Evolutionary conservation across 1,140 invertebrate genomes (phyloP).

Genomic region (Drosophila leontia): DNA sequence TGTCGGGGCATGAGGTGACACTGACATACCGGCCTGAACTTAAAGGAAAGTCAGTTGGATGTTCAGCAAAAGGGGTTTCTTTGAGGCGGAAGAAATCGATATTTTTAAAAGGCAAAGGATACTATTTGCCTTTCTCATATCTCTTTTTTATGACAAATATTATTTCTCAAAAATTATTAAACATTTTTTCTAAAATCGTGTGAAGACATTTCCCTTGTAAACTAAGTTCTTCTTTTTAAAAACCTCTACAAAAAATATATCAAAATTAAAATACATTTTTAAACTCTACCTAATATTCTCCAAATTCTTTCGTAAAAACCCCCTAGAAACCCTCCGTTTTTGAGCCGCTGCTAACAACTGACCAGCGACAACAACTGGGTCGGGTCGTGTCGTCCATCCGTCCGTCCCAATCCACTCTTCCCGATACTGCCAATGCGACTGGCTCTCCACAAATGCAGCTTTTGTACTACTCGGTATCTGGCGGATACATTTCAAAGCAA

Average conservation of each 20-base stretch:
- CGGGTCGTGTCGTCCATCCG: not conserved
- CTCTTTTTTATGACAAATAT: no score
- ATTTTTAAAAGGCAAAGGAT: no score
- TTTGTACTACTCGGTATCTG: constrained; percentile 63
- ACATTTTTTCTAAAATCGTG: no score
- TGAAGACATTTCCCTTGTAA: no score
- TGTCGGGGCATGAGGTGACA: constrained; percentile 49
- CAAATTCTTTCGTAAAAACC: not conserved
- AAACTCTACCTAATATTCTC: not conserved
- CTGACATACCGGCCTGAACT: constrained; percentile 28
- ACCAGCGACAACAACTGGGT: constrained; percentile 42
- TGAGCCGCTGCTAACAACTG: constrained; percentile 18
- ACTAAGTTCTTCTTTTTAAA: not conserved
- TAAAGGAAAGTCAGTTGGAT: not conserved
- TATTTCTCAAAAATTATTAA: no score
- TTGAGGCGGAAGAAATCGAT: not conserved
- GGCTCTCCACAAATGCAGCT: constrained; percentile 55
- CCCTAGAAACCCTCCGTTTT: not conserved
- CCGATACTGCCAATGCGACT: constrained; percentile 16
- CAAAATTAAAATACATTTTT: no score
- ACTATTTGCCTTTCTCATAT: no score
- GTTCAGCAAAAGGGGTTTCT: constrained; percentile 12
- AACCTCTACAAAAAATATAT: no score
- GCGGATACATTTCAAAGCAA: constrained; percentile 81
- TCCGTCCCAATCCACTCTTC: not conserved